These are phyloP conservation scores for Porphyrio hochstetteri DNA, from an alignment of 2,113 vertebrate species.

Conservation along the genomic window DNA sequence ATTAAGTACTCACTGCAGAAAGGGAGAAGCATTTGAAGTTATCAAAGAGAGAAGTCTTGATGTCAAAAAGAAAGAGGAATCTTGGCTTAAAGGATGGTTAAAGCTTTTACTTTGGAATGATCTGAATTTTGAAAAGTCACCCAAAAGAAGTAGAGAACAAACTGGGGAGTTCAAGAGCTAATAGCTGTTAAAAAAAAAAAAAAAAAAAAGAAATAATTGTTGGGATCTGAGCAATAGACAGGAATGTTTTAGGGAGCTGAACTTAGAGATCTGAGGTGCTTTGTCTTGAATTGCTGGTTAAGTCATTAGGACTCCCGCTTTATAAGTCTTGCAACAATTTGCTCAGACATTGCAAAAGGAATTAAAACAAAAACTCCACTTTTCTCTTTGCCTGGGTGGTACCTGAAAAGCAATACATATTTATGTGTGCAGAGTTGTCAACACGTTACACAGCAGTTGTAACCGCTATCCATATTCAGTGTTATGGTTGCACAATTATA, in stretches of 20 bases:
- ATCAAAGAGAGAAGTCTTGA: constrained; percentile 58
- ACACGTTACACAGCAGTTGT: constrained; percentile 22
- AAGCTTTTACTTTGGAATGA: constrained; percentile 51
- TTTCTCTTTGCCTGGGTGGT: constrained; percentile 16
- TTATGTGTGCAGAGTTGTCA: constrained; percentile 51
- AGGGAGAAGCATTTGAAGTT: constrained; percentile 58
- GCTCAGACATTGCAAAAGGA: not conserved
- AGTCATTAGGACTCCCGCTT: not conserved
- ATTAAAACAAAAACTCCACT: not conserved
- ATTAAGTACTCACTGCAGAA: constrained; percentile 43
- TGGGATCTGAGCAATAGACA: constrained; percentile 12
- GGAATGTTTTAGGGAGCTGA: constrained; percentile 27
- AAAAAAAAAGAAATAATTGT: not conserved
- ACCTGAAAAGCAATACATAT: constrained; percentile 58
- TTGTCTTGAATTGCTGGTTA: constrained; percentile 8
- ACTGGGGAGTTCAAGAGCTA: constrained; percentile 31
- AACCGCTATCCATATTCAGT: constrained; percentile 51
- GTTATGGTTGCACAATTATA: constrained; percentile 49
- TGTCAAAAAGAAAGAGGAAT: constrained; percentile 55
- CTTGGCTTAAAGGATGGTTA: not conserved
- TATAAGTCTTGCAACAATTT: not conserved
- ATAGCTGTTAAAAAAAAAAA: not conserved
- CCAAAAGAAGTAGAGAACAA: constrained; percentile 36
- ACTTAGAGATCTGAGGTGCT: not conserved
- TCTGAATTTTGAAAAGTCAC: constrained; percentile 68